Percentiles rank a stretch among this genome's conserved stretches.
Evolutionary conservation across 1,140 invertebrate genomes (phyloP).

Genomic region (Pseudomyrmex sp.): DNA sequence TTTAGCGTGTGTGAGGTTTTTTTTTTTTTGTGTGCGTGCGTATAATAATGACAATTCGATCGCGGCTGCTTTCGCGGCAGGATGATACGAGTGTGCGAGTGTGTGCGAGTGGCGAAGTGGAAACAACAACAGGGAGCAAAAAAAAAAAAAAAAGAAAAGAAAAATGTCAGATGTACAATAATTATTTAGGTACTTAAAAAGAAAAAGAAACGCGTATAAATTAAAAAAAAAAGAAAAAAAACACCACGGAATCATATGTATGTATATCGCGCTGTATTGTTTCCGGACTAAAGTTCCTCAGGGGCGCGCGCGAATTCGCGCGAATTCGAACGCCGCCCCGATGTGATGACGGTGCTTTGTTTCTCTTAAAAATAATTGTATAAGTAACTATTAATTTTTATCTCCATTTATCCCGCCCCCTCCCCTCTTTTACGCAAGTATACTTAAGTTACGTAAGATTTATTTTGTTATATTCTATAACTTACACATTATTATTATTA

Average conservation of each 20-base stretch:
- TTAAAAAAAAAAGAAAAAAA: too few species aligned
- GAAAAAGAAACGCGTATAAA: too few species aligned
- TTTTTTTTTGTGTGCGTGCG: constrained; percentile 14
- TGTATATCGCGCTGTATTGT: constrained; percentile 64
- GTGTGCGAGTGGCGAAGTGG: constrained; percentile 36
- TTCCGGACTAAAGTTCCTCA: constrained; percentile 84
- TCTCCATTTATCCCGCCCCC: constrained; percentile 45
- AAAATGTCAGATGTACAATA: constrained; percentile 68
- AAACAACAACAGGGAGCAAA: constrained; percentile 41
- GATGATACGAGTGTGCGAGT: background rate
- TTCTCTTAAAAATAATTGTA: constrained; percentile 77
- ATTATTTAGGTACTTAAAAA: constrained; percentile 68
- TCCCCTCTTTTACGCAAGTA: background rate
- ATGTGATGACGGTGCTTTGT: constrained; percentile 85
- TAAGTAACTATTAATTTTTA: constrained; percentile 58
- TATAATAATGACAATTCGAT: background rate
- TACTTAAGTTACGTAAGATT: constrained; percentile 66
- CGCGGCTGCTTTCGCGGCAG: constrained; percentile 9
- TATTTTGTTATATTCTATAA: constrained; percentile 71
- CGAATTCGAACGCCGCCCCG: constrained; percentile 75
- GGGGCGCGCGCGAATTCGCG: constrained; percentile 74
- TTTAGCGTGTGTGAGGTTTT: constrained; percentile 1
- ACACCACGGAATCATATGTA: constrained; percentile 18
- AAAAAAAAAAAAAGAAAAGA: background rate
- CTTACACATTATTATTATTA: constrained; percentile 66